Base-by-base conservation (phyloP, 2,888 invertebrate species). In the Nipponacmea schrenckii region DNA sequence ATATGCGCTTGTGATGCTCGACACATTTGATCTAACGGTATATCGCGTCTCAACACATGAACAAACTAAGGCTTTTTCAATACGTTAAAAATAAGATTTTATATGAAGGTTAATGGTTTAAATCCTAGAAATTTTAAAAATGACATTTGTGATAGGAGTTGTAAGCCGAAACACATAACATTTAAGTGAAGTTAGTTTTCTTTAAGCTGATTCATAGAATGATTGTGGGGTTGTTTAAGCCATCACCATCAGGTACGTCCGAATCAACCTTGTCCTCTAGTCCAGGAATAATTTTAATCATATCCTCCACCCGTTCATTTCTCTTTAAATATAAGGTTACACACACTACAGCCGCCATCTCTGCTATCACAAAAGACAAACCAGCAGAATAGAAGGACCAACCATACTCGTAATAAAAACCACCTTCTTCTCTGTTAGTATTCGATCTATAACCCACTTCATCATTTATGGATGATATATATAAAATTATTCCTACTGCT, bases 331-430 rank as follows among this genome's bases (percentile, higher is more conserved):
- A 87, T 31, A 86, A 77, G 1, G 86, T 84, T 62, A 88, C 83
- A 69, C 83, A 81, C 39, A 85, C 80, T 8, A 88, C 86, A 2
- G 87, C 85, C 8, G 86, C 84, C 17, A 83, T 72, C 80, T 87
- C 85, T 14, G 85, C 79, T 48, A 81, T 79, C 62, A 88, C 80
- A 74, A 87, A 88, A 7, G 86, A 83, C 20, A 84, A 79, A 2
- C 86, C 88, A 39, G 85, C 86, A 64, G 84, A 86, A 77, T 84
- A 84, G 75, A 88, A 87, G 7, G 88, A 87, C 87, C 87, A 88
- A 20, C 87, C 86, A 76, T 87, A 87, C 8, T 71, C 75, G 76
- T 87, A 87, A 2, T 70, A 68, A 75, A 87, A 87, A 26, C 79
- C 80, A 0, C 76, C 79, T 24, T 79, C 79, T 26, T 83, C 81